Evolutionary conservation across 2,797 vertebrate genomes (phyloP), one percentile per base, ranked within the genome.

Genomic region (Spinus pinus): DNA sequence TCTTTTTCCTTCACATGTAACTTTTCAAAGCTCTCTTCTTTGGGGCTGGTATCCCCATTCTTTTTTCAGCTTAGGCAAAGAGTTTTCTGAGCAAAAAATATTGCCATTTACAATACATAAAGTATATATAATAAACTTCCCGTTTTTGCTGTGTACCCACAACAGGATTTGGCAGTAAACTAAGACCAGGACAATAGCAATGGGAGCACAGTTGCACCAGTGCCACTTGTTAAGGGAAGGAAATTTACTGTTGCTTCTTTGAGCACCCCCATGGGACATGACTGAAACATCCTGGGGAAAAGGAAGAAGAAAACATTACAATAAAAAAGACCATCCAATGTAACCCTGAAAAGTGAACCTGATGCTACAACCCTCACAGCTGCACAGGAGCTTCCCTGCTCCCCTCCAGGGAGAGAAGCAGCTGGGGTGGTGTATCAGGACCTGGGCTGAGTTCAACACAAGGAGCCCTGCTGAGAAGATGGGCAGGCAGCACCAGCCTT

Each of bases 391-490:
- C 6, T 78, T 14, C 44, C 49, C 21, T 31, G 30, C 24, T 69
- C n/a, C 33, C 35, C 31, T 62, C 44, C 14, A 12, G n/a, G 28
- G 14, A 1, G 2, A 53, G 37, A 33, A 49, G 44, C 33, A 67
- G 33, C 12, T 1, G 0, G 69, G 16, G 3, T 4, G 1, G 24
- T 49, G 39, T 42, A 12, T 33, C 4, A 5, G 41, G 47, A 91
- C 23, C 13, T 8, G 31, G 74, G 33, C 30, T 75, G 61, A 57
- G 22, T 19, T 28, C 4, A 9, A 70, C 28, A 23, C 47, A 85
- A 49, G 64, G 81, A 85, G 9, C 24, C 84, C 91, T 56, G 78
- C 66, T 87, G 91, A 81, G 91, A 94, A 88, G 50, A 54, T 12
- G 9, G 12, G 65, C 49, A 58, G 47, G 27, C 3, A 23, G 60